Percentiles rank a stretch among this genome's conserved stretches.
Evolutionary conservation across 2,888 invertebrate species (phyloP).

Genomic region (Sesamia inferens): DNA sequence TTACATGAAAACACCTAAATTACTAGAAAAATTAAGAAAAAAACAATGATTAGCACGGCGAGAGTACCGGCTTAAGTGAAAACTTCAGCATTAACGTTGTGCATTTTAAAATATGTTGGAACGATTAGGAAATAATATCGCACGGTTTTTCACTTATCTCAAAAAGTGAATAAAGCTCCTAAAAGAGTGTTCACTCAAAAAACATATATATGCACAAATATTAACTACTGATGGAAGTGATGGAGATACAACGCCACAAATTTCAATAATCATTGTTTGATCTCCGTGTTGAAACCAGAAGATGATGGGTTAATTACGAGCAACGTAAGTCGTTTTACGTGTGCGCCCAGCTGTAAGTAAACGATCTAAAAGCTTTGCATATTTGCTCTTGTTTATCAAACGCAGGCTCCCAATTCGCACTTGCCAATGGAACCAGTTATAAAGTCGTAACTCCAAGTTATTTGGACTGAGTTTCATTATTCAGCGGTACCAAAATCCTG

Average conservation of each 20-base stretch:
- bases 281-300: not conserved
- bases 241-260: not conserved
- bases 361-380: constrained; percentile 13
- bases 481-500: constrained; percentile 43
- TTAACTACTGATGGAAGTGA: not conserved
- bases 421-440: constrained; percentile 52
- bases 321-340: constrained; percentile 9
- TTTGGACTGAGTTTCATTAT: constrained; percentile 46
- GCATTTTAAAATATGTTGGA: no score
- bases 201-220: constrained; percentile 3
- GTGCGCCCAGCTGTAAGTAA: constrained; percentile 1
- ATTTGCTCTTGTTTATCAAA: constrained; percentile 51
- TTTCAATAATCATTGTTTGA: constrained; percentile 28
- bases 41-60: no score
- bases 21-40: no score
- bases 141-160: no score
- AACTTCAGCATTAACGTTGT: no score
- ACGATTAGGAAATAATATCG: no score
- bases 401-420: constrained; percentile 22
- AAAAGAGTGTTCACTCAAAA: no score
- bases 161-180: no score
- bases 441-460: constrained; percentile 44
- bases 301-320: not conserved
- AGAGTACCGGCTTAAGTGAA: no score
- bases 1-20: no score